Conservation (phyloP, 2,888 invertebrate genomes). For the Cyaniris semiargus region DNA sequence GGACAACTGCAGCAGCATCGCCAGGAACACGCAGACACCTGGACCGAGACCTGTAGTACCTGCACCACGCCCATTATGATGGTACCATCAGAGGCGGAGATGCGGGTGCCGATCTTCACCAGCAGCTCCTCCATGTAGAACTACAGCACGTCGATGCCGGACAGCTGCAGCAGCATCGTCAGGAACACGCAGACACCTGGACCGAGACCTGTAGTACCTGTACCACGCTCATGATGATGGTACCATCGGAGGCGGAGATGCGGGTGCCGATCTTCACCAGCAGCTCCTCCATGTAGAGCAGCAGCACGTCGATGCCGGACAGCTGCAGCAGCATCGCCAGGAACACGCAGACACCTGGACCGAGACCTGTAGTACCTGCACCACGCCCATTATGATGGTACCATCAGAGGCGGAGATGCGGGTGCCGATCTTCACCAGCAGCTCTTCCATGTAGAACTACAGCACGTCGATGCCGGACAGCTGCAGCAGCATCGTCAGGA, state of each 20-base stretch:
- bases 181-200: conserved; percentile 87
- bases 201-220: too few relatives aligned
- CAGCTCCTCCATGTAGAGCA: conserved; percentile 88
- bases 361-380: too few relatives aligned
- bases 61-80: too few relatives aligned
- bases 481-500: conserved; percentile 90
- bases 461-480: conserved; percentile 90
- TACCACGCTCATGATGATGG: too few relatives aligned
- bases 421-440: conserved; percentile 85
- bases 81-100: conserved; percentile 83
- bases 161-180: conserved; percentile 90
- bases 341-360: conserved; percentile 85
- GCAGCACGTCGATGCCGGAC: conserved; percentile 88
- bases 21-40: conserved; percentile 86
- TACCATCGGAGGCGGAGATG: conserved; percentile 82
- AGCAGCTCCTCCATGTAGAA: conserved; percentile 88
- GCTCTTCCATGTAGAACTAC: conserved; percentile 86
- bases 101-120: conserved; percentile 82
- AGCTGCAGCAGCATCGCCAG: conserved; percentile 90
- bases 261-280: conserved; percentile 84
- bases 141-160: conserved; percentile 89
- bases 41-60: too few relatives aligned
- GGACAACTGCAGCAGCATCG: conserved; percentile 89
- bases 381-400: too few relatives aligned
- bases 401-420: conserved; percentile 82